Evolutionary conservation across 2,888 invertebrate genomes (phyloP).

Genomic region (Tortricodes alternella): DNA sequence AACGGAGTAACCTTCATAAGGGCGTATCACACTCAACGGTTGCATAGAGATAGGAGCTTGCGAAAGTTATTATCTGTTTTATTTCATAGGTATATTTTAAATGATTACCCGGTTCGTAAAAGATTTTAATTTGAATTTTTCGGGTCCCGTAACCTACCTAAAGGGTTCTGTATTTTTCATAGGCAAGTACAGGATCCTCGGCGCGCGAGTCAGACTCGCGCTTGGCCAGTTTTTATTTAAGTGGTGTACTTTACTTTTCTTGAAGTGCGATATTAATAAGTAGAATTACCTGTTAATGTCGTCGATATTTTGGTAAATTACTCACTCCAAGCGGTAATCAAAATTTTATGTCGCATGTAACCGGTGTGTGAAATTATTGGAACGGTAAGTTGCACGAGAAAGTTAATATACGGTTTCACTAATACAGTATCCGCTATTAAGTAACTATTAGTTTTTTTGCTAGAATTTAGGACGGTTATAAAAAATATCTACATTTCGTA

Average conservation of each 20-base stretch:
- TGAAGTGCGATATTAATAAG: conserved; percentile 19
- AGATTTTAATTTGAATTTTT: no score
- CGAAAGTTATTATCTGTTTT: no score
- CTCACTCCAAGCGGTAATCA: conserved; percentile 30
- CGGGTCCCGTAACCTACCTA: no score
- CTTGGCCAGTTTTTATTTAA: no score
- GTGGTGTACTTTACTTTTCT: conserved; percentile 1
- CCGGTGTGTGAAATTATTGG: conserved; percentile 46
- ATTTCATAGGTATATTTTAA: no score
- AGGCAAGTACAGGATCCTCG: no score
- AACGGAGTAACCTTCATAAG: no score
- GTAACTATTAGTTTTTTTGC: conserved; percentile 49
- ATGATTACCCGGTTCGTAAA: no score
- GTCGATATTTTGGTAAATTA: conserved; percentile 29
- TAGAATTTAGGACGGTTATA: conserved; percentile 48
- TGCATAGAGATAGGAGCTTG: no score
- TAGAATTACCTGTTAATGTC: conserved; percentile 29
- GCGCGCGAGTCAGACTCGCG: no score
- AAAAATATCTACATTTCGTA: conserved; percentile 49
- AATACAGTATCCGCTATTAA: conserved; percentile 52
- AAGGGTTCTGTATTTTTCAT: no score
- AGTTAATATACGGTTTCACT: conserved; percentile 51
- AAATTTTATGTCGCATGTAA: conserved; percentile 42
- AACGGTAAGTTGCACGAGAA: conserved; percentile 42
- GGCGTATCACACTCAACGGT: no score